Evolutionary conservation across 1,140 invertebrate genomes (phyloP).

Genomic region (Scaptomyza hsui): DNA sequence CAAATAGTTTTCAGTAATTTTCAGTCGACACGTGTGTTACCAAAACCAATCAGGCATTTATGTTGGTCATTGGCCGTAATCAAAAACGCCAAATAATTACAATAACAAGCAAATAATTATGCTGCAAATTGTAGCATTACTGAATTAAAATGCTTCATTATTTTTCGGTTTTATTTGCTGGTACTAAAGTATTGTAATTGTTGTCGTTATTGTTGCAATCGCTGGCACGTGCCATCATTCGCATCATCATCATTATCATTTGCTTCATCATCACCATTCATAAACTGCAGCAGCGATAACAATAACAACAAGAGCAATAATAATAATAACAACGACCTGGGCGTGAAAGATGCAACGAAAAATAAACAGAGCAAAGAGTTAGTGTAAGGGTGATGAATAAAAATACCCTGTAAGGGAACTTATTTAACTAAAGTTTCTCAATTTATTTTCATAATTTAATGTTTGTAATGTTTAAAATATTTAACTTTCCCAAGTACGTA

Average conservation of each 20-base stretch:
- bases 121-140: slow-evolving; percentile 67
- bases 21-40: slow-evolving; percentile 45
- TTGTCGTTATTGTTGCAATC: slow-evolving; percentile 33
- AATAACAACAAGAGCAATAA: slow-evolving; percentile 2
- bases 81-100: slow-evolving; percentile 27
- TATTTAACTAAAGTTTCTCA: no score
- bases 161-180: slow-evolving; percentile 3
- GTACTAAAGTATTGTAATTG: slow-evolving; percentile 7
- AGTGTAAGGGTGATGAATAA: no score
- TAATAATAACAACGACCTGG: slow-evolving; percentile 5
- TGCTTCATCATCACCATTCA: slow-evolving; percentile 45
- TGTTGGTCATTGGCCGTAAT: slow-evolving; percentile 46
- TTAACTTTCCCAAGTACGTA: no score
- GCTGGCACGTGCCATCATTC: slow-evolving; percentile 56
- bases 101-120: slow-evolving; percentile 54
- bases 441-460: no score
- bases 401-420: no score
- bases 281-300: slow-evolving; percentile 51
- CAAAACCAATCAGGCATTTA: slow-evolving; percentile 53
- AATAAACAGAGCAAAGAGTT: slow-evolving; percentile 38
- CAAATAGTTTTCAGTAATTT: slow-evolving; percentile 21
- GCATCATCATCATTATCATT: no score
- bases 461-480: no score
- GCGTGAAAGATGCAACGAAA: slow-evolving; percentile 50
- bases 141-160: slow-evolving; percentile 38